Percentiles rank a stretch among this genome's conserved stretches.
Evolutionary conservation across 2,797 vertebrate species (phyloP).

Genomic region (Holocentrus rufus): DNA sequence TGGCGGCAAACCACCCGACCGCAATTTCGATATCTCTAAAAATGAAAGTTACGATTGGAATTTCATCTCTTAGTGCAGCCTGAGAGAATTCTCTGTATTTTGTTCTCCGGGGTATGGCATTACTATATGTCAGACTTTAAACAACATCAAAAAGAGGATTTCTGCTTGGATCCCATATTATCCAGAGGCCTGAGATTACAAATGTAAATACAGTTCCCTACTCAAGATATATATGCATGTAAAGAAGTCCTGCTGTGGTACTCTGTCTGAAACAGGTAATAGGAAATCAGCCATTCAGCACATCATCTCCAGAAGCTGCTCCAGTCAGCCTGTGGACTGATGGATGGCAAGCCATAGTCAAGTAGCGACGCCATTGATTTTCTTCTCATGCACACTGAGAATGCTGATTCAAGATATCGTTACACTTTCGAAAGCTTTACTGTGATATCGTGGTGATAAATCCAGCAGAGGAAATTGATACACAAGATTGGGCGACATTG

Average conservation of each 20-base stretch:
- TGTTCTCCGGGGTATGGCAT: conserved; percentile 3
- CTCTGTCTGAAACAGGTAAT: conserved; percentile 67
- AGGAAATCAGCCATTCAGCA: conserved; percentile 75
- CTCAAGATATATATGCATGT: too few relatives aligned
- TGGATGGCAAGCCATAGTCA: conserved; percentile 65
- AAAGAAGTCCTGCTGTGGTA: conserved; percentile 1
- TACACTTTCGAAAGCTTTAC: conserved; percentile 56
- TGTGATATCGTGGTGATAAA: conserved; percentile 45
- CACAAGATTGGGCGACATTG: conserved; percentile 31
- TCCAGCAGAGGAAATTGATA: conserved; percentile 53
- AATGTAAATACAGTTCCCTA: conserved; percentile 32
- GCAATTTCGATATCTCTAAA: conserved; percentile 32
- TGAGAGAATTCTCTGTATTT: not conserved
- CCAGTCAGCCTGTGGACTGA: conserved; percentile 63
- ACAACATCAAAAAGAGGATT: conserved; percentile 32
- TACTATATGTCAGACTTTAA: conserved; percentile 26
- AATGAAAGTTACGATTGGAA: conserved; percentile 33
- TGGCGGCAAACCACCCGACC: not conserved
- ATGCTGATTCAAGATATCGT: conserved; percentile 75
- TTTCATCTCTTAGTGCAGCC: conserved; percentile 33
- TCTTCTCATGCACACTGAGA: conserved; percentile 56
- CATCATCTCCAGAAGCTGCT: conserved; percentile 57
- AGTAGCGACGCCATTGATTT: conserved; percentile 73
- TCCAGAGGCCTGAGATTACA: conserved; percentile 39
- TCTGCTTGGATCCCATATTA: conserved; percentile 25